These are phyloP conservation scores for Aleadryas rufinucha DNA, from an alignment of 2,113 vertebrate genomes.

Conservation along the genomic window DNA sequence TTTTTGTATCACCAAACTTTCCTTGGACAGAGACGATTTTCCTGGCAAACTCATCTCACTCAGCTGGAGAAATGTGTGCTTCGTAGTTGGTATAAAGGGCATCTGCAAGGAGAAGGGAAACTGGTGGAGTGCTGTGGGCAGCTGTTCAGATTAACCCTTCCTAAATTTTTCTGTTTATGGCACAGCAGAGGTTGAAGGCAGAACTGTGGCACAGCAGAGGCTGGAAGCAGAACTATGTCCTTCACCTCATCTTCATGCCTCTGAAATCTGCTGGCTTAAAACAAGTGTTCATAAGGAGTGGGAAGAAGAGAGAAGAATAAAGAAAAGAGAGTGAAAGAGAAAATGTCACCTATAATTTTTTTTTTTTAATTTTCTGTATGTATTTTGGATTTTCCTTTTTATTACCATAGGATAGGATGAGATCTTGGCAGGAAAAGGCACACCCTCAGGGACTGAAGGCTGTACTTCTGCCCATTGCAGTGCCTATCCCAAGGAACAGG, in stretches of 20 bases:
- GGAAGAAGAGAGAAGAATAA: background rate
- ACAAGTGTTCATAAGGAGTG: background rate
- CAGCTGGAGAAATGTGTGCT: background rate
- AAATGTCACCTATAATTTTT: background rate
- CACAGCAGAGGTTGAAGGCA: background rate
- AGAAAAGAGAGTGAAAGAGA: background rate
- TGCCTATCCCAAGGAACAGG: background rate
- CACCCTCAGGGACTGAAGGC: background rate
- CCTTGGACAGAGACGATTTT: background rate
- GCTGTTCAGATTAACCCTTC: background rate
- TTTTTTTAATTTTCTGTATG: background rate
- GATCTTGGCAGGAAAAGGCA: background rate
- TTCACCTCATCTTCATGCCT: background rate
- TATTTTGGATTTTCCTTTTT: background rate
- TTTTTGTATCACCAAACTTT: background rate
- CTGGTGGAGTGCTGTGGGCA: background rate
- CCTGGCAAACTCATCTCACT: background rate
- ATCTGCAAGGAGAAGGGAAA: background rate
- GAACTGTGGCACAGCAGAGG: background rate
- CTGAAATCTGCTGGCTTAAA: background rate
- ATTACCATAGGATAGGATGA: background rate
- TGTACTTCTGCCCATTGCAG: background rate
- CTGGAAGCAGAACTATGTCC: background rate
- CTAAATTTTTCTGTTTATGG: background rate
- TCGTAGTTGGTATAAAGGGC: background rate